A percentile compares a stretch with the other conserved stretches of the same genome.
Conservation (phyloP, 2,888 invertebrate species). For the Automeris io region DNA sequence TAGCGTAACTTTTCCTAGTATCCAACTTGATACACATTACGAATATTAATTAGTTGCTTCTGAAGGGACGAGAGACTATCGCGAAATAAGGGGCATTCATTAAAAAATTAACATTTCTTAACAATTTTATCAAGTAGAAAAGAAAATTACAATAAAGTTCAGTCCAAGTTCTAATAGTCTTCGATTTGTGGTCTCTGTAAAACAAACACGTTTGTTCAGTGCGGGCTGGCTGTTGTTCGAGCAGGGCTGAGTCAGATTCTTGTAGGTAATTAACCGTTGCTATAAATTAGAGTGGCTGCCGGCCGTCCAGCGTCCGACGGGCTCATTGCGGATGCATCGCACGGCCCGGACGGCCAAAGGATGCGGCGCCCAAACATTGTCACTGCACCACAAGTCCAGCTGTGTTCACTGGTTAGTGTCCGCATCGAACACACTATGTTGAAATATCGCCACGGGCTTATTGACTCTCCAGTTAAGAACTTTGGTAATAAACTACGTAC, state of each 20-base stretch:
- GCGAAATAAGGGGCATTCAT: neutral
- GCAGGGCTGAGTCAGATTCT: constrained; percentile 51
- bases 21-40: constrained; percentile 62
- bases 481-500: constrained; percentile 30
- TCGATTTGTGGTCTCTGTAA: constrained; percentile 27
- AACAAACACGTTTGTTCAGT: constrained; percentile 30
- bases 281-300: constrained; percentile 54
- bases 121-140: neutral
- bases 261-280: constrained; percentile 64
- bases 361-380: constrained; percentile 64
- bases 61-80: constrained; percentile 17
- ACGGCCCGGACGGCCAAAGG: constrained; percentile 38
- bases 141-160: neutral
- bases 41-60: constrained; percentile 57
- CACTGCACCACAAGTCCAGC: constrained; percentile 60
- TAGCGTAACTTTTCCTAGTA: constrained; percentile 64
- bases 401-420: constrained; percentile 62
- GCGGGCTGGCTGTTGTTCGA: constrained; percentile 33
- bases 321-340: constrained; percentile 59
- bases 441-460: constrained; percentile 45
- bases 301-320: constrained; percentile 22
- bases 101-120: neutral
- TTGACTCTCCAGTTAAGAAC: constrained; percentile 26
- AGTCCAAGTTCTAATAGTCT: constrained; percentile 19
- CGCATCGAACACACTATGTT: constrained; percentile 46